A percentile compares a stretch with the other conserved stretches of the same genome.
Conservation (phyloP, 2,113 vertebrate species). For the Chionomys nivalis region DNA sequence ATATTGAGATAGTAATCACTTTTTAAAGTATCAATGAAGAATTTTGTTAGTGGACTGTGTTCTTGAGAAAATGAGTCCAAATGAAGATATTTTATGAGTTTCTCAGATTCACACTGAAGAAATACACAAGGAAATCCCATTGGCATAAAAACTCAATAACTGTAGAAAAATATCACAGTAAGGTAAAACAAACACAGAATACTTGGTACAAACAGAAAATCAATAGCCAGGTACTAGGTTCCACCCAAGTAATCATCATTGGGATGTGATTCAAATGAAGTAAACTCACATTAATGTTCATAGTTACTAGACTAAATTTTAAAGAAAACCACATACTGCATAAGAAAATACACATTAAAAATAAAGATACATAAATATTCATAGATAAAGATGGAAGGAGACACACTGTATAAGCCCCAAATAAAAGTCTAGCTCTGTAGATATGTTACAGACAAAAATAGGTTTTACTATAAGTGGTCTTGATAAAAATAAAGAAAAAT, state of each 20-base stretch:
- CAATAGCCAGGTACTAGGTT: background rate
- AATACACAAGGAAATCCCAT: background rate
- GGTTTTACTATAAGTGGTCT: background rate
- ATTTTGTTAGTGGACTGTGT: background rate
- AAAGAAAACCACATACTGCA: background rate
- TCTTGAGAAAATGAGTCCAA: background rate
- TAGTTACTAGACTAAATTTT: background rate
- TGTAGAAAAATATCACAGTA: background rate
- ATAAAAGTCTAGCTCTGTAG: background rate
- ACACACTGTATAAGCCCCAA: background rate
- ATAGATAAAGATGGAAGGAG: background rate
- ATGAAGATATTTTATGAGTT: background rate
- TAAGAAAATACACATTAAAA: slow-evolving; percentile 9
- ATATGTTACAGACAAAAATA: background rate
- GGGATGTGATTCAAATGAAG: background rate
- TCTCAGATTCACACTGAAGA: background rate
- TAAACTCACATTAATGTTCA: background rate
- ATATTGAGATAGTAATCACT: background rate
- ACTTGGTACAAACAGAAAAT: background rate
- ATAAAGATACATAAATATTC: background rate
- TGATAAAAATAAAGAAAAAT: slow-evolving; percentile 17
- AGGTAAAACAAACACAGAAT: background rate
- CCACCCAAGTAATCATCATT: background rate
- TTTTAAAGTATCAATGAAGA: background rate
- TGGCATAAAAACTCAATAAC: background rate